A percentile compares a stretch with the other conserved stretches of the same genome.
Evolutionary conservation across 2,888 invertebrate species (phyloP).

Genomic region (Campaea margaritaria): DNA sequence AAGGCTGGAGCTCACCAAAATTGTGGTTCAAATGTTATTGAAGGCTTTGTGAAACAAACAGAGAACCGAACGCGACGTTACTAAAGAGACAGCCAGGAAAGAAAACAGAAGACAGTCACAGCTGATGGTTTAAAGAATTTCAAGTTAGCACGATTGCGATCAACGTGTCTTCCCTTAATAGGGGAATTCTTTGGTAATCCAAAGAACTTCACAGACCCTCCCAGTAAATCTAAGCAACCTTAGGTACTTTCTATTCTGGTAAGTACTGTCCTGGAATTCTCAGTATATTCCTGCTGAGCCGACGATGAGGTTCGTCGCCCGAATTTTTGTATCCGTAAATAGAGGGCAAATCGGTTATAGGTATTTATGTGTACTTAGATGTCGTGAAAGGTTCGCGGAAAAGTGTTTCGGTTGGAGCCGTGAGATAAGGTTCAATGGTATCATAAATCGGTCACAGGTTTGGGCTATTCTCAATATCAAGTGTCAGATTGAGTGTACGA

Average conservation of each 20-base stretch:
- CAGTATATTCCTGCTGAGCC: conserved; percentile 31
- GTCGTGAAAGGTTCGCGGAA: conserved; percentile 13
- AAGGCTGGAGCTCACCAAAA: background rate
- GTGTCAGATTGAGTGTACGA: background rate
- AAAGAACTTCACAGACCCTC: background rate
- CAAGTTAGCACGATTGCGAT: too few relatives aligned
- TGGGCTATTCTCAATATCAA: background rate
- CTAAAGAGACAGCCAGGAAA: too few relatives aligned
- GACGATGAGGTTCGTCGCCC: conserved; percentile 37
- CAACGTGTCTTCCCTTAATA: too few relatives aligned
- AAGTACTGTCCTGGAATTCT: conserved; percentile 27
- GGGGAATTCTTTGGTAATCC: too few relatives aligned
- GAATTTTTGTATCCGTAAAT: conserved; percentile 42
- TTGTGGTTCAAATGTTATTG: too few relatives aligned
- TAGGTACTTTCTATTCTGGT: conserved; percentile 5
- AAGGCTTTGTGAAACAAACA: too few relatives aligned
- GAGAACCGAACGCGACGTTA: too few relatives aligned
- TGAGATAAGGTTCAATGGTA: conserved; percentile 8
- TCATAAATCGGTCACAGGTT: conserved; percentile 8
- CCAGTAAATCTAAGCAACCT: background rate
- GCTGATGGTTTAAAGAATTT: too few relatives aligned
- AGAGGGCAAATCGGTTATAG: conserved; percentile 26
- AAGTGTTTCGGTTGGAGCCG: conserved; percentile 1
- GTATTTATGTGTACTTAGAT: conserved; percentile 21
- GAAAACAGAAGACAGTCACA: too few relatives aligned